Percentiles rank a stretch among this genome's conserved stretches.
Evolutionary conservation across 1,140 invertebrate genomes (phyloP).

Genomic region (Melanaphis sacchari): DNA sequence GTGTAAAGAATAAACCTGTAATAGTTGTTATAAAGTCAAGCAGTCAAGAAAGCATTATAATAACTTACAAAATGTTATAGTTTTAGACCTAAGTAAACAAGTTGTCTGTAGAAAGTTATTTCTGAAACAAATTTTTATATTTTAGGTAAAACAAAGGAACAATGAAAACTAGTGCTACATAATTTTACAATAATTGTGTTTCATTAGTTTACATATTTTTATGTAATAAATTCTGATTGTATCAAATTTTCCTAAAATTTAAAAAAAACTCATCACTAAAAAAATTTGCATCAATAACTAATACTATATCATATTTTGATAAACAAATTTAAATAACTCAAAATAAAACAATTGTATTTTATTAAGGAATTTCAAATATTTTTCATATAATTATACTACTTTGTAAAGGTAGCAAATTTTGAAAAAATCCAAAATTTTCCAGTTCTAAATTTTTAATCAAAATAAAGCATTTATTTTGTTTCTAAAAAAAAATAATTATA

Average conservation of each 20-base stretch:
- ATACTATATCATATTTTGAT: neutral
- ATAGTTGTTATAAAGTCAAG: neutral
- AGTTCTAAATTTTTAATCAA: neutral
- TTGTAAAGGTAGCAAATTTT: neutral
- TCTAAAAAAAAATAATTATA: neutral
- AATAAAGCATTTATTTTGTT: neutral
- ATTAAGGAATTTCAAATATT: neutral
- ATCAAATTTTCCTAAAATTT: neutral
- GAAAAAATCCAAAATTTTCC: neutral
- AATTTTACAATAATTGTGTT: neutral
- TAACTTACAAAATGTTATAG: neutral
- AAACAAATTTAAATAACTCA: neutral
- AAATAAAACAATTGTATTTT: neutral
- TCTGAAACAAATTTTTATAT: neutral
- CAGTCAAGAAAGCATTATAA: neutral
- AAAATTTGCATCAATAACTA: neutral
- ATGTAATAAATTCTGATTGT: neutral
- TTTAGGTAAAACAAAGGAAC: neutral
- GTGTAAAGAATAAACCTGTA: neutral
- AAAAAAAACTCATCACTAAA: too few species aligned
- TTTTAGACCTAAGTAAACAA: neutral
- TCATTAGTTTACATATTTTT: neutral
- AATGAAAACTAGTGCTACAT: neutral
- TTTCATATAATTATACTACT: neutral
- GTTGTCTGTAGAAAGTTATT: neutral